A percentile compares a stretch with the other conserved stretches of the same genome.
Evolutionary conservation across 2,888 invertebrate genomes (phyloP).

Genomic region (Drosophila testacea): DNA sequence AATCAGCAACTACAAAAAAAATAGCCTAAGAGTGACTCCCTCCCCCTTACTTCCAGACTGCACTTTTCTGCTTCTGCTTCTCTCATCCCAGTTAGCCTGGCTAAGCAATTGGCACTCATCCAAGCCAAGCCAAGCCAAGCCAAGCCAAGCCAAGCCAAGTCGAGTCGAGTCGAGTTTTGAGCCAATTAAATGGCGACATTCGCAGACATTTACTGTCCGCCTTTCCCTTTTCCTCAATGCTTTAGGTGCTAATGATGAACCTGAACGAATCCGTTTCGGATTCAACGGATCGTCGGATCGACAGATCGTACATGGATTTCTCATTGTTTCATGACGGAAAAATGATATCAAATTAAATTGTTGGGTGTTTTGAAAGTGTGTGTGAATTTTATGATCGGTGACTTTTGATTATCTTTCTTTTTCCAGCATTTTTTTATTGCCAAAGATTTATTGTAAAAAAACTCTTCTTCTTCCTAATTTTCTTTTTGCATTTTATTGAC

Average conservation of each 20-base stretch:
- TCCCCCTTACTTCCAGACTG: neutral
- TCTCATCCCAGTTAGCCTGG: neutral
- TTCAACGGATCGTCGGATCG: conserved; percentile 12
- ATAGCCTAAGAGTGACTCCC: neutral
- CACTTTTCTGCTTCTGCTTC: neutral
- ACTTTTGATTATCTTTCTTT: conserved; percentile 14
- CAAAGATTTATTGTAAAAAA: conserved; percentile 50
- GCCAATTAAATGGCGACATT: conserved; percentile 78
- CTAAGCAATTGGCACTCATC: conserved; percentile 42
- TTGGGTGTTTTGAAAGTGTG: conserved; percentile 46
- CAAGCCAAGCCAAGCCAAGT: conserved; percentile 35
- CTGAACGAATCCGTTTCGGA: conserved; percentile 48
- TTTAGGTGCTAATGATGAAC: conserved; percentile 69
- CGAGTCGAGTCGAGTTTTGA: conserved; percentile 53
- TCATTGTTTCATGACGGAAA: conserved; percentile 55
- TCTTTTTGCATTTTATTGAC: conserved; percentile 33
- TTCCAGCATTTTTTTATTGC: conserved; percentile 16
- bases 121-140: conserved; percentile 45
- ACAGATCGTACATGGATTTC: conserved; percentile 50
- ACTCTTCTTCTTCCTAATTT: conserved; percentile 50
- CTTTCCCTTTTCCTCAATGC: conserved; percentile 64
- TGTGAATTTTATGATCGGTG: conserved; percentile 49
- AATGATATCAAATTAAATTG: conserved; percentile 60
- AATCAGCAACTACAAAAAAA: conserved; percentile 52
- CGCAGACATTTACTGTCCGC: conserved; percentile 45